Evolutionary conservation across 2,113 vertebrate species (phyloP).

Genomic region (Benitochromis conjunctus): DNA sequence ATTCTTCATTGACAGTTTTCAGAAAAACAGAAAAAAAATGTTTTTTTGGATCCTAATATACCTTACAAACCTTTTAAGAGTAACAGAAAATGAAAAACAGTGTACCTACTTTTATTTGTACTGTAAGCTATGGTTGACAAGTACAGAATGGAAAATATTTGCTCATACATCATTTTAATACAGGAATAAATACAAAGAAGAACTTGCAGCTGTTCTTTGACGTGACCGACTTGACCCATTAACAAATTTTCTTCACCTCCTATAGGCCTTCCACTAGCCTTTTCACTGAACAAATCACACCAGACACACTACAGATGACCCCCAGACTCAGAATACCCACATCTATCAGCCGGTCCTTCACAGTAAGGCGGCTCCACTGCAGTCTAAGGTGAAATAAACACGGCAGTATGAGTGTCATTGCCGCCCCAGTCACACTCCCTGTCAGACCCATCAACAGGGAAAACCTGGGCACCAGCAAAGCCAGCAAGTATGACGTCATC

Average conservation of each 20-base stretch:
- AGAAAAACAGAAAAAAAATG: neutral
- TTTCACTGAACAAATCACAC: conserved; percentile 75
- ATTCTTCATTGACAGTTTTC: neutral
- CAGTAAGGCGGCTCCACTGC: conserved; percentile 66
- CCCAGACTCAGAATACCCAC: conserved; percentile 72
- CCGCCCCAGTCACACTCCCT: conserved; percentile 75
- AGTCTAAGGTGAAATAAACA: conserved; percentile 79
- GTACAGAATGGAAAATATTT: neutral
- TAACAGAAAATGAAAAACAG: neutral
- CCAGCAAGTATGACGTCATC: conserved; percentile 73
- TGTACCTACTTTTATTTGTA: neutral
- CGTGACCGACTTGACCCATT: neutral
- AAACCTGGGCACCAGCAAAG: conserved; percentile 74
- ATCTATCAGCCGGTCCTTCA: conserved; percentile 66
- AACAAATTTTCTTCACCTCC: neutral
- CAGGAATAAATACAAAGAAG: neutral
- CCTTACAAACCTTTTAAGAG: neutral
- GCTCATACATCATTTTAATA: neutral
- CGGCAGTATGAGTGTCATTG: conserved; percentile 79
- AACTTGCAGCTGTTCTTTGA: neutral
- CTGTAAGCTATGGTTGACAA: neutral
- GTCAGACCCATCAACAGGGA: conserved; percentile 79
- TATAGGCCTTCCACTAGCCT: conserved; percentile 60
- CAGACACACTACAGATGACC: conserved; percentile 73
- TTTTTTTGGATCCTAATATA: neutral